A percentile compares a stretch with the other conserved stretches of the same genome.
Conservation (phyloP, 2,888 invertebrate genomes). For the Boloria euphrosyne region DNA sequence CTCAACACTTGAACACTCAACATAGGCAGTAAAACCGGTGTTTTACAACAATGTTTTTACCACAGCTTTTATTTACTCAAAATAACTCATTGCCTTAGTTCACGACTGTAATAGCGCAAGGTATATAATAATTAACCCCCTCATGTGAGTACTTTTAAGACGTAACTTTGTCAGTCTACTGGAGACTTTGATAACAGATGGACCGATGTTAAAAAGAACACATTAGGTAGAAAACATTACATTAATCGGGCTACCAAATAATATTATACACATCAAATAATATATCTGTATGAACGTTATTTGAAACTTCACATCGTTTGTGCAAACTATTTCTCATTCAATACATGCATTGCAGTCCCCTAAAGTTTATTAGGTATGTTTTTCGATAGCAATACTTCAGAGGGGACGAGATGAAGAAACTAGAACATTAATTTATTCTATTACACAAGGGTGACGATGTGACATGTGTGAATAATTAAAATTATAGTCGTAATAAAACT, state of each 20-base stretch:
- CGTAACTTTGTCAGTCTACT: too few relatives aligned
- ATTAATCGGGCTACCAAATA: too few relatives aligned
- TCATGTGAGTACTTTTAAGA: too few relatives aligned
- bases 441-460: slow-evolving; percentile 33
- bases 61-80: not conserved
- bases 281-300: too few relatives aligned
- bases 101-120: not conserved
- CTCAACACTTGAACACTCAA: not conserved
- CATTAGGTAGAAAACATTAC: too few relatives aligned
- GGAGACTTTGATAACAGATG: too few relatives aligned
- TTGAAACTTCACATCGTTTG: not conserved
- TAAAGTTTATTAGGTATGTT: not conserved
- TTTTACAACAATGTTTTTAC: not conserved
- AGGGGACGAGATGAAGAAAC: slow-evolving; percentile 27
- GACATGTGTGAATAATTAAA: slow-evolving; percentile 42
- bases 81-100: not conserved
- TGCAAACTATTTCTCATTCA: not conserved
- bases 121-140: not conserved
- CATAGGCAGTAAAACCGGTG: too few relatives aligned
- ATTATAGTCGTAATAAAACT: slow-evolving; percentile 37
- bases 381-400: slow-evolving; percentile 12
- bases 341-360: not conserved
- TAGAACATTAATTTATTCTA: slow-evolving; percentile 31
- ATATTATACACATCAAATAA: too few relatives aligned
- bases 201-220: too few relatives aligned